Evolutionary conservation across 1,140 invertebrate species (phyloP), one percentile per base, ranked within the genome.

Genomic region (Anoplophora glabripennis): DNA sequence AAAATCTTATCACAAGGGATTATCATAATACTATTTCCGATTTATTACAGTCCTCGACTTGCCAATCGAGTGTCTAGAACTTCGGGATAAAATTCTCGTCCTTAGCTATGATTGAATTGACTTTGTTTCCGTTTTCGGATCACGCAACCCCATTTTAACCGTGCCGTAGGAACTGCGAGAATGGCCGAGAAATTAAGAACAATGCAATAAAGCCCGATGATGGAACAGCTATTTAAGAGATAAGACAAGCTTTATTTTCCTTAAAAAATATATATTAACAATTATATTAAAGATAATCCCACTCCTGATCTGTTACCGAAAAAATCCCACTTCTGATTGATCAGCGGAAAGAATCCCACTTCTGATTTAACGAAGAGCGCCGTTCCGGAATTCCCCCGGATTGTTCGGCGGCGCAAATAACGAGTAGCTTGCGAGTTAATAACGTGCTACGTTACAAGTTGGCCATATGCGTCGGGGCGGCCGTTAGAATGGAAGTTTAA

Each of bases 91-190:
- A 51, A 44, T 54, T 45, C 12, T 53, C 28, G 44, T 57, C 59
- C 59, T 54, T 63, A 45, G 61, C 51, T 51, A 63, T 63, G 61
- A 63, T 63, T 63, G 61, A 63, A 63, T 63, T 57, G 61, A 63
- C 61, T 63, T 62, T 58, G 55, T 58, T 63, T 53, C 56, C 48
- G 61, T 33, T 57, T 63, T 57, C 61, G 59, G 49, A 49, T 63
- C 61, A 63, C 61, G 61, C 61, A 52, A 57, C 57, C 54, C 35
- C 61, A 56, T 63, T 63, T n/a, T 63, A 63, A 63, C 59, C 56
- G 59, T 41, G 49, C 61, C 34, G 57, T 63, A 47, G 61, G 61
- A 56, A 59, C 53, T 14, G 58, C 5, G 61, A 46, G 35, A 42
- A 47, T 34, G 18, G 21, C 21, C 21, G 21, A 28, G 5, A 28